A percentile compares a stretch with the other conserved stretches of the same genome.
Conservation (phyloP, 2,888 invertebrate genomes). For the Leucophenga maculata region DNA sequence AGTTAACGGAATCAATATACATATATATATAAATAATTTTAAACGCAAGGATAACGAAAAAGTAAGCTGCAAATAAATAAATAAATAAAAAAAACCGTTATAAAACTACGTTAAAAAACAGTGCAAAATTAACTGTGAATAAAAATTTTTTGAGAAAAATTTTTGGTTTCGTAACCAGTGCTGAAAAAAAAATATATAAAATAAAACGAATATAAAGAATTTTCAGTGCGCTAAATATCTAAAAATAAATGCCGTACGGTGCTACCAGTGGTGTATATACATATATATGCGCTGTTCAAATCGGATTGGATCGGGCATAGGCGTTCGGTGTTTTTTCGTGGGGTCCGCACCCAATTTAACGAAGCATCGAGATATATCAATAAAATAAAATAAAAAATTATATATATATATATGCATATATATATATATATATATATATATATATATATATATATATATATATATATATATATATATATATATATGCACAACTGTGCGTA, state of each 20-base stretch:
- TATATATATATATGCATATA: constrained; percentile 31
- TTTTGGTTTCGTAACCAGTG: constrained; percentile 68
- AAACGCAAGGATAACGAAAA: constrained; percentile 62
- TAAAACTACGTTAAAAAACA: constrained; percentile 34
- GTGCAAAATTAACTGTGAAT: not conserved
- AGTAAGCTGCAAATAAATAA: too few relatives aligned
- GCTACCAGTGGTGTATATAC: constrained; percentile 34
- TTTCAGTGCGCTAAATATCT: constrained; percentile 71
- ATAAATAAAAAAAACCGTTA: constrained; percentile 26
- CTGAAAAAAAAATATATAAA: not conserved
- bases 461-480: constrained; percentile 35
- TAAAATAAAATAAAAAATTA: constrained; percentile 34
- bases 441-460: constrained; percentile 35
- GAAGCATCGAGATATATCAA: constrained; percentile 44
- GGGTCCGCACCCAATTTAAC: constrained; percentile 63
- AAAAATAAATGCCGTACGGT: constrained; percentile 62
- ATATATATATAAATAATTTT: constrained; percentile 33
- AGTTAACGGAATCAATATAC: constrained; percentile 29
- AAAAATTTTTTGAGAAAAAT: constrained; percentile 42
- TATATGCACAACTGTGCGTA: constrained; percentile 23
- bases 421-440: constrained; percentile 34
- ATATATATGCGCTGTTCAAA: not conserved
- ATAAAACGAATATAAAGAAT: constrained; percentile 52
- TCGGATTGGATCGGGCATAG: constrained; percentile 20
- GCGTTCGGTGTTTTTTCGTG: constrained; percentile 44